These are phyloP conservation scores for Meriones unguiculatus DNA, from an alignment of 2,113 vertebrate species.

Conservation along the genomic window DNA sequence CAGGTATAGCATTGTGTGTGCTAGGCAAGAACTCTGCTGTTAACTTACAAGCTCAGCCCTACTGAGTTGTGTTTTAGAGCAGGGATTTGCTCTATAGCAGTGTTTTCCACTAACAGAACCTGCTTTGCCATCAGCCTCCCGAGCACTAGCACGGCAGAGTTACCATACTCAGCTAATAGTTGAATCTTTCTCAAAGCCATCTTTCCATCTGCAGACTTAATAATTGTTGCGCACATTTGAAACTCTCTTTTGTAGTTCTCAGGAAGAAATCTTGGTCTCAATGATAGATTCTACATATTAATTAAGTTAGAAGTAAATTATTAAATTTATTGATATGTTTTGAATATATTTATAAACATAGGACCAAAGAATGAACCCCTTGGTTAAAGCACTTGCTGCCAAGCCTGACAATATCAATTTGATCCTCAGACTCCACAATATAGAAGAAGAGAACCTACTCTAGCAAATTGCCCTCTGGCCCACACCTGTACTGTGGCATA, in stretches of 20 bases:
- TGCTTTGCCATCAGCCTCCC: background rate
- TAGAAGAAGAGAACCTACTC: background rate
- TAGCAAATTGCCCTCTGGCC: background rate
- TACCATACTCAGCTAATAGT: background rate
- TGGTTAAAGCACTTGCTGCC: background rate
- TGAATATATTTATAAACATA: background rate
- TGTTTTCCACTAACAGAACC: background rate
- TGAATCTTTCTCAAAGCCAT: background rate
- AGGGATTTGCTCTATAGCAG: background rate
- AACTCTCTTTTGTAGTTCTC: background rate
- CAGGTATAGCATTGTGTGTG: rapidly evolving
- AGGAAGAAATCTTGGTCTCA: background rate
- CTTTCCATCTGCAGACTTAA: background rate
- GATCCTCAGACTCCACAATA: background rate
- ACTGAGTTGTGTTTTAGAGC: background rate
- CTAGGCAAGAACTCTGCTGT: background rate
- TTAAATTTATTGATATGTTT: background rate
- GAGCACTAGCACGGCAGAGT: background rate
- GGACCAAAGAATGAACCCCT: background rate
- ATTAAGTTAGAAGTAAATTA: background rate
- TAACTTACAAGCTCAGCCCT: background rate
- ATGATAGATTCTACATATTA: background rate
- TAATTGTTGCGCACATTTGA: background rate
- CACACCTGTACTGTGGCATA: rapidly evolving
- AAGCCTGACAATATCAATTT: background rate